Base-by-base conservation (phyloP, 2,888 invertebrate genomes). In the Anaspis maculata region DNA sequence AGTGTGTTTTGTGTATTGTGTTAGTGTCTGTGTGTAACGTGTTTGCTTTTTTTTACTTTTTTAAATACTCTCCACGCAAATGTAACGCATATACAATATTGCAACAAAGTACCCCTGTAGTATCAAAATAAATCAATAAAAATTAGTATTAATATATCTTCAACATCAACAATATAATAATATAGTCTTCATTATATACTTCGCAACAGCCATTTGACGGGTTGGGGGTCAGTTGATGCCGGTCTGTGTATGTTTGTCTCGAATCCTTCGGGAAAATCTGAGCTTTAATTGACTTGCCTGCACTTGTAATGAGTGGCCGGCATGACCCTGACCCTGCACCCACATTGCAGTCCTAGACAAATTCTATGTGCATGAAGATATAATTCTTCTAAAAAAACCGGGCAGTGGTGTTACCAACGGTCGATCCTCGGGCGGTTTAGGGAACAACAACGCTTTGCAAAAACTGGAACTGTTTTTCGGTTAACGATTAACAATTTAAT, bases 341-440 rank as follows among this genome's bases (percentile, higher is more conserved):
- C 51, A 50, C 52, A 56, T 57, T 54, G 63, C 63, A 63, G 62
- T 61, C 62, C 61, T 62, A 62, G 52, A 59, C 54, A 61, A 60
- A 57, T 53, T 55, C 62, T 64, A 64, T 61, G 61, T 62, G 62
- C 62, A 56, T 57, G 57, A 59, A 58, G 61, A 59, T 54, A 58
- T 52, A 52, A 52, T 55, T 57, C 54, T 56, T 52, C 50, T 55
- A 53, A 56, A 56, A 56, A 51, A 49, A 52, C 52, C 47, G 41
- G 32, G 32, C 37, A n/a, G n/a, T n/a, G n/a, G 41, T 45, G 19
- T 19, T 9, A 19, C 19, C 6, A 19, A 9, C 19, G 19, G 19
- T 19, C 19, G 5, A n/a, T n/a, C n/a, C n/a, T n/a, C n/a, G n/a
- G n/a, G n/a, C n/a, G n/a, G n/a, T n/a, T n/a, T 16, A 39, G 28